Base-by-base conservation (phyloP, 2,113 vertebrate species). In the Psophia crepitans region DNA sequence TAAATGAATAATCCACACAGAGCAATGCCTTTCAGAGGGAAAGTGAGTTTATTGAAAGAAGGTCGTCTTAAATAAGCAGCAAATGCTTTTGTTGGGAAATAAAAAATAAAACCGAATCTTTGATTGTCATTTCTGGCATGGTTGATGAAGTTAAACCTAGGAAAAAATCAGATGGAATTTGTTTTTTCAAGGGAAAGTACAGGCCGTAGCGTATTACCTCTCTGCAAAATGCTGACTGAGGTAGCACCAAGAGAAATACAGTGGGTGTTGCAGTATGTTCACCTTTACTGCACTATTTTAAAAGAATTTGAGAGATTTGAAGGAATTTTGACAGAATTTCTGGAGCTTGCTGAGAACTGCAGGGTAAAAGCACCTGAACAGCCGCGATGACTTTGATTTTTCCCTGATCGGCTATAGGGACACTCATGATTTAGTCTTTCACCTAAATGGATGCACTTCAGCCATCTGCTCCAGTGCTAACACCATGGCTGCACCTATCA, bases 1-100 rank as follows among this genome's bases (percentile, higher is more conserved):
- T 95, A 95, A 95, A 83, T 82, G 69, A 91, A 96, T 91, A 73
- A 90, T 96, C 89, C 49, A 79, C 33, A 80, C 24, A 81, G 30
- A 90, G 37, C 12, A 93, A 57, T 92, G 33, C 16, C 26, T 97
- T 96, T 95, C 85, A 86, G 65, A 95, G 41, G 57, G n/a, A 93
- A 85, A 95, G 56, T 30, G 73, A 89, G 23, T 87, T 97, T 95
- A 54, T 49, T 75, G 86, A 76, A 76, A 64, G 73, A 61, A 92
- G 79, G n/a, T 97, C 85, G 74, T 65, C 65, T 95, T 95, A 87
- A 96, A 93, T 85, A 49, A 85, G 68, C 53, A 92, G 49, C 30
- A 22, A 56, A 48, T 74, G 63, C n/a, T 94, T 95, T 86, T 78
- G 43, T 53, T 92, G 51, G 82, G 60, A 89, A 83, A 83, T 83